Evolutionary conservation across 2,113 vertebrate genomes (phyloP).

Genomic region (Rhea americana): DNA sequence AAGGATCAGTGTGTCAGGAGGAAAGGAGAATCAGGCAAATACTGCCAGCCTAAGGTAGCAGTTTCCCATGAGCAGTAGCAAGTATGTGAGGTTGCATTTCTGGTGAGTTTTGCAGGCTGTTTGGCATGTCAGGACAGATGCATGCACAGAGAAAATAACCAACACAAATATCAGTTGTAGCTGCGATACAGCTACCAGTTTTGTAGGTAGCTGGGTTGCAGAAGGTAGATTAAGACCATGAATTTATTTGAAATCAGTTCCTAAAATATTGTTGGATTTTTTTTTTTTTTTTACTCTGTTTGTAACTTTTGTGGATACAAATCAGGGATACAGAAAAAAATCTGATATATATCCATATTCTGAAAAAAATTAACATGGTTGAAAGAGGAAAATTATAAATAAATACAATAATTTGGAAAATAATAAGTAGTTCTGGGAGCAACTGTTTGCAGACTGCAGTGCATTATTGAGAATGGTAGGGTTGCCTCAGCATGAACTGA

Average conservation of each 20-base stretch:
- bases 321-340: neutral
- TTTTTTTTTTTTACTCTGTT: neutral
- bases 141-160: neutral
- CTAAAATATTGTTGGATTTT: neutral
- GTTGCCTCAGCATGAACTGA: neutral
- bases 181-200: neutral
- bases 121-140: fast-evolving
- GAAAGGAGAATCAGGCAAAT: fast-evolving
- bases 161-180: neutral
- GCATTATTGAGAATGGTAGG: neutral
- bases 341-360: neutral
- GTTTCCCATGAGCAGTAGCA: fast-evolving
- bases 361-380: neutral
- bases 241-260: neutral
- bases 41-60: fast-evolving
- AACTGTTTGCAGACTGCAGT: neutral
- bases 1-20: neutral
- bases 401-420: neutral
- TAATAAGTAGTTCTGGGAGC: too few relatives aligned
- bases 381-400: neutral
- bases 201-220: neutral
- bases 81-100: fast-evolving
- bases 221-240: neutral
- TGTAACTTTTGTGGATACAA: neutral
- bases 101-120: fast-evolving